Conservation (phyloP, 2,113 vertebrate species). For the human region GRCh38 chr5:72249001-72249500, state of each 20-base stretch:
- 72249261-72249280: neutral
- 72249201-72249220: neutral
- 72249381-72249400: neutral
- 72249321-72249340: neutral
- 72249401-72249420: too few relatives aligned
- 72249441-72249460: too few relatives aligned
- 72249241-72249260: neutral
- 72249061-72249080: accelerated
- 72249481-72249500: too few relatives aligned
- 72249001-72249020: neutral
- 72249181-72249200: neutral
- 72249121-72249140: neutral
- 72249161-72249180: neutral
- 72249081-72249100: neutral
- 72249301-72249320: neutral
- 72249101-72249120: neutral
- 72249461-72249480: too few relatives aligned
- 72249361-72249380: neutral
- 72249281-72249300: neutral
- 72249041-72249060: accelerated
- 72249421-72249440: too few relatives aligned
- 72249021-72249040: neutral
- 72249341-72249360: neutral
- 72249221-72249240: neutral
- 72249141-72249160: neutral